Conservation (phyloP, 2,888 invertebrate genomes). For the Sycophila texana region DNA sequence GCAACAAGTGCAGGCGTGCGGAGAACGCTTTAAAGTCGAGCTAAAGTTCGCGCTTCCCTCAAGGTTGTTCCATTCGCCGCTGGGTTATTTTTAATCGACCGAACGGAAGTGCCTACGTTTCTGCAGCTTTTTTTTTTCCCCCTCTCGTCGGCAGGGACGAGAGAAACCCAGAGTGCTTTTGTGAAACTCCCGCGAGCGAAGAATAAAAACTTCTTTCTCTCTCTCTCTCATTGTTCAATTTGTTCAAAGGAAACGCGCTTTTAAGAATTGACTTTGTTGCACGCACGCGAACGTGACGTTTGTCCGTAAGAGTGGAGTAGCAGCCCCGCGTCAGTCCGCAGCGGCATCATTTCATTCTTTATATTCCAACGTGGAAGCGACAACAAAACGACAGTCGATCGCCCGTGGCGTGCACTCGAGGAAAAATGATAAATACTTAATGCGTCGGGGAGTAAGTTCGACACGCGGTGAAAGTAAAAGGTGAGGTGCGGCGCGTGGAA, state of each 20-base stretch:
- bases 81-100: constrained; percentile 50
- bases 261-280: too few relatives aligned
- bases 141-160: background rate
- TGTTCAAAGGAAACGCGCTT: background rate
- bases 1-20: background rate
- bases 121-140: constrained; percentile 15
- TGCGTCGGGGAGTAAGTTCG: too few relatives aligned
- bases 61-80: constrained; percentile 37
- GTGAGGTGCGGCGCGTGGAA: too few relatives aligned
- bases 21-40: constrained; percentile 9
- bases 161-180: background rate
- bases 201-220: background rate
- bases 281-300: too few relatives aligned
- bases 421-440: too few relatives aligned
- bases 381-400: too few relatives aligned
- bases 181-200: background rate
- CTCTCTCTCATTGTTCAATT: background rate
- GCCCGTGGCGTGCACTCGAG: too few relatives aligned
- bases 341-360: background rate
- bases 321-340: background rate
- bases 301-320: too few relatives aligned
- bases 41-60: constrained; percentile 40
- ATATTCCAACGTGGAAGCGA: too few relatives aligned
- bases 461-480: background rate
- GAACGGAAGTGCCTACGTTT: constrained; percentile 42